Evolutionary conservation across 2,888 invertebrate species (phyloP).

Genomic region (Koerneria pararmatus): DNA sequence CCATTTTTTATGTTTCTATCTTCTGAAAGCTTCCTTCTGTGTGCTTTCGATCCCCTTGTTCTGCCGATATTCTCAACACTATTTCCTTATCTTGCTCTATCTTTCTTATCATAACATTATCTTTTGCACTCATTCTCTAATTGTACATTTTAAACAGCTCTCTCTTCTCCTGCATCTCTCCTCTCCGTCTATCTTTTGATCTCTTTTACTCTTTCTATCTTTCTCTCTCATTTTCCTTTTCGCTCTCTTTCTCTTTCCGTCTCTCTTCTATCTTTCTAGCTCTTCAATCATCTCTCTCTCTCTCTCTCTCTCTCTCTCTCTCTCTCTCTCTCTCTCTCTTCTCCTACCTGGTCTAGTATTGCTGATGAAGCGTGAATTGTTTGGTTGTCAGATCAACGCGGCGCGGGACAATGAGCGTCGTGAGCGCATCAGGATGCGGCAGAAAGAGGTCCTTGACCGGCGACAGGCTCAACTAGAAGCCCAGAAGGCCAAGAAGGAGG

Average conservation of each 20-base stretch:
- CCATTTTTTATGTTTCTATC: no score
- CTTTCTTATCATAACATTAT: no score
- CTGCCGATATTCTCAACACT: neutral
- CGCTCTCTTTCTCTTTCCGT: neutral
- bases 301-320: neutral
- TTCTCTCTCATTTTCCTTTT: no score
- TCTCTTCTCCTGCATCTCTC: no score
- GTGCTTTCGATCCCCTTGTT: no score
- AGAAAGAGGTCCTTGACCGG: slow-evolving; percentile 45
- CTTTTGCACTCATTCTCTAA: no score
- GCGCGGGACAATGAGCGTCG: slow-evolving; percentile 22
- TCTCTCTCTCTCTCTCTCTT: neutral
- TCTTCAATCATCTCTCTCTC: neutral
- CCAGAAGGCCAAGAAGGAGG: slow-evolving; percentile 29
- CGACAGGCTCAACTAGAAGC: slow-evolving; percentile 37
- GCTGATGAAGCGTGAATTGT: neutral
- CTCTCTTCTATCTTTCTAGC: neutral
- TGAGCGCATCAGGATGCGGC: slow-evolving; percentile 25
- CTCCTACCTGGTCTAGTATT: neutral
- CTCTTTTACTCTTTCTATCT: no score
- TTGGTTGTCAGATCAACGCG: slow-evolving; percentile 10
- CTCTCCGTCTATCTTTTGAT: no score
- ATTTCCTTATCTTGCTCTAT: no score
- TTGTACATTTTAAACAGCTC: no score
- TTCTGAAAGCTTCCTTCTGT: no score